Evolutionary conservation across 1,140 invertebrate species (phyloP).

Genomic region (Megalonaias nervosa): DNA sequence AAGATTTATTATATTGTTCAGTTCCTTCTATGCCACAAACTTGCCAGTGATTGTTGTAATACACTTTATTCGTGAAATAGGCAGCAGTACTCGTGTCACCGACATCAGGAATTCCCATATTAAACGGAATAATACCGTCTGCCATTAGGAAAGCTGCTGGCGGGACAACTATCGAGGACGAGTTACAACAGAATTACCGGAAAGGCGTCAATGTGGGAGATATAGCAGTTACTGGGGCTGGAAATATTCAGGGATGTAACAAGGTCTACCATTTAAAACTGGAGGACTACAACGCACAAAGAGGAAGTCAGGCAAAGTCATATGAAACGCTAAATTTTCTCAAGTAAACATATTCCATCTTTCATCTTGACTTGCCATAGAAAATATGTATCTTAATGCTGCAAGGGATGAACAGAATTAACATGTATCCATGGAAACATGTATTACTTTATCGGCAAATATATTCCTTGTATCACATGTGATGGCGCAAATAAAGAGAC

Average conservation of each 20-base stretch:
- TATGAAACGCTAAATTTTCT: no score
- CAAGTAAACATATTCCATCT: no score
- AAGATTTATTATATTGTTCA: no score
- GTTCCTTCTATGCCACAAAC: no score
- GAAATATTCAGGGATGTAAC: slow-evolving; percentile 11
- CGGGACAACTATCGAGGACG: slow-evolving; percentile 5
- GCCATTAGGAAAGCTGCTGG: slow-evolving; percentile 6
- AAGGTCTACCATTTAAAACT: slow-evolving; percentile 6
- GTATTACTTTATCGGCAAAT: no score
- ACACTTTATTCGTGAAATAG: neutral
- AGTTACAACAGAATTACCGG: slow-evolving; percentile 1
- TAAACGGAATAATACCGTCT: slow-evolving; percentile 8
- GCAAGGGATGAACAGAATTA: no score
- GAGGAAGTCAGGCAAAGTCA: neutral
- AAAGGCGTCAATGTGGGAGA: neutral
- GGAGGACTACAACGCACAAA: slow-evolving; percentile 1
- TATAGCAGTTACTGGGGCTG: neutral
- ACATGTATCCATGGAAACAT: no score
- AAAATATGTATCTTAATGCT: no score
- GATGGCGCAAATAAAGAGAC: no score
- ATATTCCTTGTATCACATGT: no score
- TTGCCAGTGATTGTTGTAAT: no score
- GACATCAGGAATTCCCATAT: slow-evolving; percentile 15
- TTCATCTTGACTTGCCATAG: no score
- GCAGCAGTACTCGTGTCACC: slow-evolving; percentile 6